A percentile compares a stretch with the other conserved stretches of the same genome.
These are phyloP conservation scores for Chrysaora quinquecirrha DNA, from an alignment of 30 jellyfish, hydroid and myxozoan genomes.

Conservation along the genomic window DNA sequence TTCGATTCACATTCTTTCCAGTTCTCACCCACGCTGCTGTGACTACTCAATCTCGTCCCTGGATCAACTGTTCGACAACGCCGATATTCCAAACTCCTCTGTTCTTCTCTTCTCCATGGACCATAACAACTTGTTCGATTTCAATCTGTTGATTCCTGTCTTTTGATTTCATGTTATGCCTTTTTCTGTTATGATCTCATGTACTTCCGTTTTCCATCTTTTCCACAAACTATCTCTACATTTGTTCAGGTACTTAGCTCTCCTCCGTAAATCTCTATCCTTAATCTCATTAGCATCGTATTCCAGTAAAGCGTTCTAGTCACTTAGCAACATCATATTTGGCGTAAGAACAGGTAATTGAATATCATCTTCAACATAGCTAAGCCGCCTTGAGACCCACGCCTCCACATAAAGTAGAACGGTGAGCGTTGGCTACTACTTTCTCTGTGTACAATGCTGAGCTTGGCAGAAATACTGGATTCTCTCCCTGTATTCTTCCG, in stretches of 20 bases:
- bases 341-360: conserved; percentile 49
- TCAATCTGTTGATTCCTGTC: neutral
- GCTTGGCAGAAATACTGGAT: too few species aligned
- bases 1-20: neutral
- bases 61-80: neutral
- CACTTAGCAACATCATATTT: conserved; percentile 41
- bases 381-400: conserved; percentile 28
- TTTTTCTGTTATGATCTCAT: conserved; percentile 8
- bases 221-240: conserved; percentile 64
- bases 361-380: conserved; percentile 56
- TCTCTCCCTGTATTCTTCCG: too few species aligned
- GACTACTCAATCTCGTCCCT: neutral
- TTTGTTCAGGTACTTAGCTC: conserved; percentile 60
- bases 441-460: too few species aligned
- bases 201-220: conserved; percentile 73
- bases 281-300: conserved; percentile 31
- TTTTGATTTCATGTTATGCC: neutral
- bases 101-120: neutral
- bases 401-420: conserved; percentile 20
- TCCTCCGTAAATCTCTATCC: conserved; percentile 58
- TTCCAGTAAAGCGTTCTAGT: neutral
- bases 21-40: neutral
- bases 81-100: neutral
- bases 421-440: conserved; percentile 48
- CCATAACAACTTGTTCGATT: neutral